Evolutionary conservation across 2,888 invertebrate species (phyloP), one percentile per base, ranked within the genome.

Genomic region (Aproaerema taeniolella): DNA sequence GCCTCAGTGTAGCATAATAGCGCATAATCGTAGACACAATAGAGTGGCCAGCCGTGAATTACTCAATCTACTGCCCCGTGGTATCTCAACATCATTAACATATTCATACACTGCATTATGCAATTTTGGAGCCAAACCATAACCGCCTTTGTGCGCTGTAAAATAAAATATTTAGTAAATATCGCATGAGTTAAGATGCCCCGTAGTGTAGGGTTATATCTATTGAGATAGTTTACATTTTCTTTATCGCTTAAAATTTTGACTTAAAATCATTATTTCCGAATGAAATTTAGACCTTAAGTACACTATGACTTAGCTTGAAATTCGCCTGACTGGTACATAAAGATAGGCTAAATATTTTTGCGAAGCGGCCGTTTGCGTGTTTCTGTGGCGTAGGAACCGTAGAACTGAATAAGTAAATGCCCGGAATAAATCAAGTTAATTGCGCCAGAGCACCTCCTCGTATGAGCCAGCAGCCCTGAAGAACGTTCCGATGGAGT

Each of bases 361-460:
- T 67, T 58, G 58, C 58, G 52, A 45, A 52, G 53, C 52, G 45
- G 48, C 43, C 45, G 54, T 58, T 77, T 69, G 77, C 76, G 77
- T 77, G 79, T 62, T 69, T 56, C 61, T 49, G 55, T 57, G 58
- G 76, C 71, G 68, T 66, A 72, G 71, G 71, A 77, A 75, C 74
- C 66, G 72, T 70, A 73, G 75, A 71, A 78, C 75, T 85, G 81
- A 82, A 83, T 85, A 83, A 83, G 85, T 83, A 86, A 86, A 85
- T 78, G 83, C 68, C 64, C 57, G 63, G 57, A 68, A 83, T 87
- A 87, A 86, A 87, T 87, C 87, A 87, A 82, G 87, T 82, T 86
- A 86, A 87, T 87, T 87, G 86, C 82, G 63, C 63, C 57, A 61
- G 66, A 69, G 80, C 76, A 79, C 81, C 82, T 81, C 79, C 80